Base-by-base conservation (phyloP, 2,113 vertebrate genomes). In the Calyptommatus sinebrachiatus region DNA sequence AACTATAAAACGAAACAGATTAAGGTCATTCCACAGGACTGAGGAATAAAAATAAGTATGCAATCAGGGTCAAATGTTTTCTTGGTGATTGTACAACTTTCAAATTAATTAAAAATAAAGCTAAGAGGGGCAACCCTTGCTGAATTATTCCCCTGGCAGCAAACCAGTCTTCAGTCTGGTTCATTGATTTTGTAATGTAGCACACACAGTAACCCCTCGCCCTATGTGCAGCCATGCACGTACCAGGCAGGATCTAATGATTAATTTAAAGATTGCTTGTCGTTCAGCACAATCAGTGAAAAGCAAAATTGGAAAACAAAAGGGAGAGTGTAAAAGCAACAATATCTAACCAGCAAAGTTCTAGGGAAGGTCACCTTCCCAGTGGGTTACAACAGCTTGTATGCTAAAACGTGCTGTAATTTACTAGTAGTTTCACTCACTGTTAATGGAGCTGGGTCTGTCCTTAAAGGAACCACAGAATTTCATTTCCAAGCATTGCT, bases 161-260 rank as follows among this genome's bases (percentile, higher is more conserved):
- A 85, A 83, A 89, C 75, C 82, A 79, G 24, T 68, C 73, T 73
- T 82, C 85, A 87, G 16, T 70, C 1, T 24, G 16, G 70, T 50
- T 8, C 0, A 0, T 41, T 86, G 86, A 26, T 89, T 91, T 91
- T 88, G 85, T 67, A 88, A 90, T 75, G 88, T 79, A 73, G 87
- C 80, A 82, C 85, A 87, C 76, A 87, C 76, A 83, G 88, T 72
- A 71, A 83, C 78, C 26, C 85, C 85, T 76, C 66, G 83, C 77
- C 76, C 86, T 83, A 84, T 22, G 57, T 90, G 87, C 84, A 80
- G 83, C 75, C 83, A 48, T 66, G 88, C 88, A 88, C 86, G 83
- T 81, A 75, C 71, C 87, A 83, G 82, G 78, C 89, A 86, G 85
- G 84, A 92, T 88, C 85, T 87, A 88, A 88, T 93, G 92, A 91